Base-by-base conservation (phyloP, 2,888 invertebrate species). In the Altica lythri region DNA sequence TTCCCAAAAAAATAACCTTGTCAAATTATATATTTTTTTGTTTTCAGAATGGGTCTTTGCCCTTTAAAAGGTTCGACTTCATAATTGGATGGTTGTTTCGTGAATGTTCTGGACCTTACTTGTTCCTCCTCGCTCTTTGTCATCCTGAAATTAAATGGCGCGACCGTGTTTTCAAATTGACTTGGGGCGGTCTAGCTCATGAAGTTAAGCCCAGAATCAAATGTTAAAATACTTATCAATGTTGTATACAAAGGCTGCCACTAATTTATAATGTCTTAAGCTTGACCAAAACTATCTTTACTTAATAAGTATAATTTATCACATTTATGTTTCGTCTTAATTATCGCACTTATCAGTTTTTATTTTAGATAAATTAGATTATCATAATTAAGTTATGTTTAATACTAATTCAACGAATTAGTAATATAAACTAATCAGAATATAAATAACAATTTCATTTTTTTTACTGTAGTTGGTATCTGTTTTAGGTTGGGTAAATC, bases 171-270 rank as follows among this genome's bases (percentile, higher is more conserved):
- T 99, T 92, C 79, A 87, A 89, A 75, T 82, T 98, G 59, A 88
- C 89, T 67, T 98, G 97, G 97, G 97, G 98, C 59, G 98, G 98
- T 25, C 79, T 90, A 38, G 95, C 94, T 42, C 94, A 95, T 72
- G 92, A 93, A 80, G 83, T 92, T 63, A 87, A 88, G 73, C 84
- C 86, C 61, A 86, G 88, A 77, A 83, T 83, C 69, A 84, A 86
- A 75, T 85, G 84, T 75, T 85, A 71, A 40, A 40, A 74, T 25
- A 48, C 14, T 45, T 47, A 14, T 32, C 42, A 6, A 12, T 13
- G 19, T 40, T 25, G 12, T 25, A 22, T 40, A 8, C 12, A 14
- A 40, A 40, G 25, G 40, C 22, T 40, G 40, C 40, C 40, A 22
- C 40, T 40, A 38, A 38, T 18, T 18, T n/a, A n/a, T n/a, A n/a